These are phyloP conservation scores for Talpa occidentalis DNA, from an alignment of 2,113 vertebrate genomes.

Conservation along the genomic window DNA sequence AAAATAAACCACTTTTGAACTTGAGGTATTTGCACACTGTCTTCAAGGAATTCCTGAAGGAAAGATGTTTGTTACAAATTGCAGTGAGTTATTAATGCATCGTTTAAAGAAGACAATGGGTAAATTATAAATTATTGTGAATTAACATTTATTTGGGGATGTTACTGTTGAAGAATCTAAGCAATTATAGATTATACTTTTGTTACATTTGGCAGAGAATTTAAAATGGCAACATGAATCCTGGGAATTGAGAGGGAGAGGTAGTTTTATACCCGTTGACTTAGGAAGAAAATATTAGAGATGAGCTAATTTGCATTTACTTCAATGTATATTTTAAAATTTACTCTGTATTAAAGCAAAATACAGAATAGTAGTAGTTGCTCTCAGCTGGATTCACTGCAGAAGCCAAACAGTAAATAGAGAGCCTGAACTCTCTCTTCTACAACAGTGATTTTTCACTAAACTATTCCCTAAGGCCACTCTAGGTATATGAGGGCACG, in stretches of 20 bases:
- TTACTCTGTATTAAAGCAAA: constrained; percentile 8
- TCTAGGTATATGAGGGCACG: constrained; percentile 59
- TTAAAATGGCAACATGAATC: constrained; percentile 21
- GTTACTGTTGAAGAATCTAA: not conserved
- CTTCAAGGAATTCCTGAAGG: not conserved
- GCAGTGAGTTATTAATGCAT: not conserved
- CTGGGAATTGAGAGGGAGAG: not conserved
- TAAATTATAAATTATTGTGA: constrained; percentile 28
- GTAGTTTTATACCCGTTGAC: not conserved
- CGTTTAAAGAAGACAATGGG: not conserved
- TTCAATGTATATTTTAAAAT: constrained; percentile 30
- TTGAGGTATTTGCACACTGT: not conserved
- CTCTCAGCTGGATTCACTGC: constrained; percentile 60
- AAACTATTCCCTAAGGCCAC: constrained; percentile 69
- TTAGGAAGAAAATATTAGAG: not conserved
- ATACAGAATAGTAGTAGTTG: constrained; percentile 35
- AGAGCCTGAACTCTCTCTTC: constrained; percentile 49
- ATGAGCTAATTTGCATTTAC: not conserved
- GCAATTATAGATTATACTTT: not conserved
- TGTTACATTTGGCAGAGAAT: not conserved
- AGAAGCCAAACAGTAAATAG: constrained; percentile 66
- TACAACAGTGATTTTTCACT: constrained; percentile 63
- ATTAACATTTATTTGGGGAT: constrained; percentile 1
- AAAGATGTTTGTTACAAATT: constrained; percentile 7
- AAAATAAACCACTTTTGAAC: not conserved